Conservation (phyloP, 2,113 vertebrate genomes). For the Pholis gunnellus region DNA sequence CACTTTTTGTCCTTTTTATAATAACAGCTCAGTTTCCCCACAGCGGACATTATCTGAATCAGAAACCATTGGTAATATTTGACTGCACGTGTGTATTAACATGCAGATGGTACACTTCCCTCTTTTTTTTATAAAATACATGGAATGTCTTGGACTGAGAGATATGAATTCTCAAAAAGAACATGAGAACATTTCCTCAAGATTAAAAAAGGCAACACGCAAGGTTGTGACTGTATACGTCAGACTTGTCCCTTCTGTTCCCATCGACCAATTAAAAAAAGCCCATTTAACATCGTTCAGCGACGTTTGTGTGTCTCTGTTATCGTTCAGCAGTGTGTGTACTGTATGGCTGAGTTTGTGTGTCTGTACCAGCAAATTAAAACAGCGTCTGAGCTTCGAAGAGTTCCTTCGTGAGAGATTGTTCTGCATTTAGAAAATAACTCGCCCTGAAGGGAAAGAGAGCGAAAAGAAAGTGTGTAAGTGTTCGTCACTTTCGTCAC, state of each 20-base stretch:
- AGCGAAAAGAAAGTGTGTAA: neutral
- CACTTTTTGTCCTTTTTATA: neutral
- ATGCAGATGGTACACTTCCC: neutral
- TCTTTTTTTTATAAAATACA: no score
- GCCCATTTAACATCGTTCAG: neutral
- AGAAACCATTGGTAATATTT: neutral
- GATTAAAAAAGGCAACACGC: neutral
- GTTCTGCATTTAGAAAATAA: neutral
- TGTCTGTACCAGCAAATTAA: neutral
- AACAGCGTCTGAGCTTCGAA: neutral
- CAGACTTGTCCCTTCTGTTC: neutral
- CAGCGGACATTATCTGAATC: neutral
- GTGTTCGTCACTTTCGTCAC: conserved; percentile 10
- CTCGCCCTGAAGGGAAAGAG: neutral
- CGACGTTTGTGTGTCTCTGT: neutral
- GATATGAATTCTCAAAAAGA: no score
- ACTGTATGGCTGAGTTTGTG: neutral
- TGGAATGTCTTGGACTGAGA: no score
- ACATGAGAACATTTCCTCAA: no score
- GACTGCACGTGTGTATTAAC: neutral
- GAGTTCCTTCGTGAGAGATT: conserved; percentile 5
- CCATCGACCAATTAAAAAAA: conserved; percentile 3
- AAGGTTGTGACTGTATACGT: neutral
- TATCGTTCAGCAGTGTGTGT: neutral
- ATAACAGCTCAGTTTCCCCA: neutral